phyloP scores from a whole-genome alignment of 2,797 vertebrate genomes.

The Mastacembelus armatus region DNA sequence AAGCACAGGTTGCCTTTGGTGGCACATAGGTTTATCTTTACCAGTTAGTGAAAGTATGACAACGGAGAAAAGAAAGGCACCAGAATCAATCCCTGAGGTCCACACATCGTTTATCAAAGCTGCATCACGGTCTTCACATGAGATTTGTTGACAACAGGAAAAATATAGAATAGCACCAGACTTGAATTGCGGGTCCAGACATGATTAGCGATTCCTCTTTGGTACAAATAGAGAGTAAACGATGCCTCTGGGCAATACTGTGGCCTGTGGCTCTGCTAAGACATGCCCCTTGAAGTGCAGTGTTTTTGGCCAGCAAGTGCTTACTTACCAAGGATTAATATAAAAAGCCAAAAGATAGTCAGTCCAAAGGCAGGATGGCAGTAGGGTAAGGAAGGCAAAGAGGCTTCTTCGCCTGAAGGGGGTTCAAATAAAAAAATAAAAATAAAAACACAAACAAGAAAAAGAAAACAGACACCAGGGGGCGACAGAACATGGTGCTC shows the following conservation, averaged over 20 bases:
- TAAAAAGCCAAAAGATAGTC: constrained; percentile 99
- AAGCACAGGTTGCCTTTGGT: too few species aligned
- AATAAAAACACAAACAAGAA: constrained; percentile 56
- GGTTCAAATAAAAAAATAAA: constrained; percentile 69
- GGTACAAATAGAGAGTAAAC: constrained; percentile 11
- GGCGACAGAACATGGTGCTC: constrained; percentile 81
- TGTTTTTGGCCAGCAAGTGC: constrained; percentile 61
- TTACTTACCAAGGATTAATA: constrained; percentile 99
- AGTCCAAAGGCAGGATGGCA: constrained; percentile 99
- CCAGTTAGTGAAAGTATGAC: background rate
- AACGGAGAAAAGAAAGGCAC: background rate
- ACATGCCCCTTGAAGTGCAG: constrained; percentile 69
- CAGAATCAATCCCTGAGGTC: background rate
- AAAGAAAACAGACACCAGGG: constrained; percentile 70
- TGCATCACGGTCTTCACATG: background rate
- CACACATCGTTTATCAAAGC: background rate
- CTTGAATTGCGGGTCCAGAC: constrained; percentile 8
- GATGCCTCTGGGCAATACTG: constrained; percentile 48
- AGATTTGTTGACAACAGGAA: constrained; percentile 8
- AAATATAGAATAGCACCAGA: constrained; percentile 29
- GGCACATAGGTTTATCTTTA: too few species aligned
- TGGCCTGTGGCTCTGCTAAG: constrained; percentile 54
- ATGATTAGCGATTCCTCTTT: background rate
- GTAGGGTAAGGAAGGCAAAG: constrained; percentile 99
- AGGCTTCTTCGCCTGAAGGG: constrained; percentile 97